Evolutionary conservation across 2,113 vertebrate genomes (phyloP).

Genomic region (Alligator sinensis): DNA sequence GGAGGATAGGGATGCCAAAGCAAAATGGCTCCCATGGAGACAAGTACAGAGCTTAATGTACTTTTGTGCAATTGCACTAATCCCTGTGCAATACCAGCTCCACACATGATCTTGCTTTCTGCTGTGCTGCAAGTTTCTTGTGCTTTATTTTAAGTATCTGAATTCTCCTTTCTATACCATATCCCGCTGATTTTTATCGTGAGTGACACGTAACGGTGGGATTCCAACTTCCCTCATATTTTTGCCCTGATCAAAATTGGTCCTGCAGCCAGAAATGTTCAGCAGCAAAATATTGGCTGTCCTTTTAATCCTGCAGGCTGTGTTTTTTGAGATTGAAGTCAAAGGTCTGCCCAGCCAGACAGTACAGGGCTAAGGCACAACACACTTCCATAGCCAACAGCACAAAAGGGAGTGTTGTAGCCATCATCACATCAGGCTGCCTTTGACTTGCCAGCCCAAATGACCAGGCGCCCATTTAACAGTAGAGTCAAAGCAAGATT

Average conservation of each 20-base stretch:
- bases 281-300: background rate
- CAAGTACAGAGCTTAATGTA: background rate
- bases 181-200: background rate
- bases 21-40: background rate
- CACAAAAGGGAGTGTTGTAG: no score
- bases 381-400: no score
- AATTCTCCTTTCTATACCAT: background rate
- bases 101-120: conserved; percentile 27
- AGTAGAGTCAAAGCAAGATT: no score
- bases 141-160: background rate
- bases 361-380: no score
- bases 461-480: no score
- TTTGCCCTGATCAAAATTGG: background rate
- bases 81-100: background rate
- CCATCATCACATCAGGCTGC: no score
- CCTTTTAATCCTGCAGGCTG: background rate
- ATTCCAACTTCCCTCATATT: background rate
- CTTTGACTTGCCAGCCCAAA: no score
- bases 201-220: conserved; percentile 3
- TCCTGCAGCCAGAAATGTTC: background rate
- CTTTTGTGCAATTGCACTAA: background rate
- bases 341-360: no score
- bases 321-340: background rate
- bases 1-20: background rate
- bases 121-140: background rate